Percentiles rank a stretch among this genome's conserved stretches.
phyloP scores from a whole-genome alignment of 2,888 invertebrate genomes.

The Pristionchus exspectatus region DNA sequence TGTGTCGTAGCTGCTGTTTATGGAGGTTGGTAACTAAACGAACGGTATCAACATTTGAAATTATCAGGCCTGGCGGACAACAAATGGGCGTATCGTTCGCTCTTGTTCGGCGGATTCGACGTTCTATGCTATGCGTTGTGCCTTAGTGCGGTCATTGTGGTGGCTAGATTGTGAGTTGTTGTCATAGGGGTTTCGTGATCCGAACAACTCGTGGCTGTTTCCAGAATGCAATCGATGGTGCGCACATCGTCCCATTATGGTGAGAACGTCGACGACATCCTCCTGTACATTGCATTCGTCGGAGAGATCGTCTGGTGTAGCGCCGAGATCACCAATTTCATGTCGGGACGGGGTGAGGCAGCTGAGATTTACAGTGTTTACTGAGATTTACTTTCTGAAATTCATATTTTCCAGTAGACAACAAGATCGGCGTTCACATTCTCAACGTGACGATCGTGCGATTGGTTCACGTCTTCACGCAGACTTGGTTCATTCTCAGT shows the following conservation, averaged over 20 bases:
- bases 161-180: neutral
- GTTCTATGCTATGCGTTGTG: neutral
- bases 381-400: too few relatives aligned
- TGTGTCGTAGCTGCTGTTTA: neutral
- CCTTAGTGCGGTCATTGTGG: neutral
- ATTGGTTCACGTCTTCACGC: constrained; percentile 7
- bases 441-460: neutral
- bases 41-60: too few relatives aligned
- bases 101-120: constrained; percentile 7
- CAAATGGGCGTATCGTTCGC: neutral
- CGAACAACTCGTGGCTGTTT: too few relatives aligned
- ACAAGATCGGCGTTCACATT: neutral
- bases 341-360: neutral
- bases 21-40: neutral
- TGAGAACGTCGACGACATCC: constrained; percentile 27
- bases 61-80: neutral
- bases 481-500: constrained; percentile 38
- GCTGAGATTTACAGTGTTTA: too few relatives aligned
- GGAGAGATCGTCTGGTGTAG: constrained; percentile 35
- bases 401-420: too few relatives aligned
- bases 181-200: neutral
- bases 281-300: constrained; percentile 42
- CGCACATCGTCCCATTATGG: neutral
- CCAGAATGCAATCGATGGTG: neutral
- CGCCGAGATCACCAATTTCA: neutral